phyloP scores from a whole-genome alignment of 1,140 invertebrate genomes.

The Samia ricini region DNA sequence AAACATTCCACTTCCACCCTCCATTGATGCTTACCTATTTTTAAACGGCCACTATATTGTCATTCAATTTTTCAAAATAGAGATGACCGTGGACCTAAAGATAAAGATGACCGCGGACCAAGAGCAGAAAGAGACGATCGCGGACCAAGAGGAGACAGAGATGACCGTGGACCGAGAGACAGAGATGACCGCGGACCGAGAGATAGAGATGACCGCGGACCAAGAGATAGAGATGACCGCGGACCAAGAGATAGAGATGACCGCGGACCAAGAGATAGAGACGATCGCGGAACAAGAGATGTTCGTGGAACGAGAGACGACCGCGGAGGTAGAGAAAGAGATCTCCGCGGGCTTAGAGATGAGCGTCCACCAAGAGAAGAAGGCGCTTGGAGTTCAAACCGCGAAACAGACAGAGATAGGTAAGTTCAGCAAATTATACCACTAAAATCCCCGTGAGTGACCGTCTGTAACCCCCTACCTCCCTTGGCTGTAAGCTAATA shows the following conservation, averaged over 20 bases:
- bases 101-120: not conserved
- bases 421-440: too few relatives aligned
- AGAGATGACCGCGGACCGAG: conserved; percentile 10
- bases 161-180: conserved; percentile 15
- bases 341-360: conserved; percentile 5
- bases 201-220: conserved; percentile 3
- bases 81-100: not conserved
- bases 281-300: conserved; percentile 15
- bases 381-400: conserved; percentile 43
- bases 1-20: not conserved
- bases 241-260: conserved; percentile 24
- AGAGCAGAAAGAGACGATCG: conserved; percentile 23
- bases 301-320: conserved; percentile 18
- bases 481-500: too few relatives aligned
- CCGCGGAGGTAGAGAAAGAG: not conserved
- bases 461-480: too few relatives aligned
- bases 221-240: conserved; percentile 16
- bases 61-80: not conserved
- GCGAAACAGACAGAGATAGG: conserved; percentile 40
- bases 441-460: too few relatives aligned
- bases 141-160: conserved; percentile 13
- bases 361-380: conserved; percentile 19
- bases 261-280: conserved; percentile 15
- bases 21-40: not conserved
- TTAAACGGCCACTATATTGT: not conserved